Evolutionary conservation across 2,113 vertebrate species (phyloP).

Genomic region (Peromyscus maniculatus): DNA sequence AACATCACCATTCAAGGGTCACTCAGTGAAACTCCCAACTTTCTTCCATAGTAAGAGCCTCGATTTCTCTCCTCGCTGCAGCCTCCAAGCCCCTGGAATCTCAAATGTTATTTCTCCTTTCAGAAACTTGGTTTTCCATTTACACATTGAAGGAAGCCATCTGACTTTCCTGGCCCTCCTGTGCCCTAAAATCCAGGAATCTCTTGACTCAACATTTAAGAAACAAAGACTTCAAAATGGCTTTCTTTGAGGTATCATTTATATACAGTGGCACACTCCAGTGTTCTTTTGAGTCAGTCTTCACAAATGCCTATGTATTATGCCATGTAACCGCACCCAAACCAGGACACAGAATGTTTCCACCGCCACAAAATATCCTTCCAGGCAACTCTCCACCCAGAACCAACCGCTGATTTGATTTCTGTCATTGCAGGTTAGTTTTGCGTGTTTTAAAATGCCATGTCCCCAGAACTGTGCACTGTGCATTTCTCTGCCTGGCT

Average conservation of each 20-base stretch:
- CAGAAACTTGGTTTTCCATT: background rate
- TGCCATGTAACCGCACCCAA: background rate
- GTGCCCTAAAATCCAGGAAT: background rate
- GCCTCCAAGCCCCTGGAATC: background rate
- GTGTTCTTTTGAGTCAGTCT: background rate
- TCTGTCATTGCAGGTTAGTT: conserved; percentile 41
- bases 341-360: conserved; percentile 39
- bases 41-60: background rate
- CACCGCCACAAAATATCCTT: conserved; percentile 44
- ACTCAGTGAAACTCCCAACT: background rate
- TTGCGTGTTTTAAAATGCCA: conserved; percentile 48
- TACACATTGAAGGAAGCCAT: background rate
- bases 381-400: conserved; percentile 22
- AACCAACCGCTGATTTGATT: conserved; percentile 52
- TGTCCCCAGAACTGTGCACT: background rate
- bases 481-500: conserved; percentile 9
- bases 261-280: background rate
- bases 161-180: background rate
- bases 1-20: background rate
- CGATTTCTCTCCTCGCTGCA: background rate
- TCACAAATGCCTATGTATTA: background rate
- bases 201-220: conserved; percentile 41
- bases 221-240: background rate
- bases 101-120: background rate
- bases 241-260: conserved; percentile 36